Conservation (phyloP, 2,888 invertebrate species). For the Drosophila birchii region DNA sequence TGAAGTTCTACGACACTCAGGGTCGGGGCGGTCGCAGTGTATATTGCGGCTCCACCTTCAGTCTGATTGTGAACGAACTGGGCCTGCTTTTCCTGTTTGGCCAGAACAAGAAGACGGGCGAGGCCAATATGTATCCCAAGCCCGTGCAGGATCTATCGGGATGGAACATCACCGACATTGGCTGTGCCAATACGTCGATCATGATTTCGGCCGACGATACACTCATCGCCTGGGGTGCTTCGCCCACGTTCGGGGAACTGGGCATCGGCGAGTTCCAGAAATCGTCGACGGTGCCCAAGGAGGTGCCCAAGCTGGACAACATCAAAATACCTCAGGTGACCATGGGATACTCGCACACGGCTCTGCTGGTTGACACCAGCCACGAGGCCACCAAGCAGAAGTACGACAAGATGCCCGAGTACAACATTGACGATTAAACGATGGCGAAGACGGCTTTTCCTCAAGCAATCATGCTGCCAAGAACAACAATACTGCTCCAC, state of each 20-base stretch:
- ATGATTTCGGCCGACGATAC: slow-evolving; percentile 96
- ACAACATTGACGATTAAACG: slow-evolving; percentile 84
- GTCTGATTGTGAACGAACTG: slow-evolving; percentile 92
- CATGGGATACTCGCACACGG: slow-evolving; percentile 94
- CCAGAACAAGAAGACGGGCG: slow-evolving; percentile 95
- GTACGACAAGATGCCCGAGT: slow-evolving; percentile 86
- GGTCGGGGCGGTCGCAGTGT: slow-evolving; percentile 93
- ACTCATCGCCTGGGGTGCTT: slow-evolving; percentile 96
- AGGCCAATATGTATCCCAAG: slow-evolving; percentile 98
- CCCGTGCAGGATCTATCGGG: slow-evolving; percentile 96
- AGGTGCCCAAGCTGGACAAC: slow-evolving; percentile 91
- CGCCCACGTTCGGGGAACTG: slow-evolving; percentile 96
- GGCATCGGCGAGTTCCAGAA: slow-evolving; percentile 95
- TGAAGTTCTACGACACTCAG: slow-evolving; percentile 95
- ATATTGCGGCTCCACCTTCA: slow-evolving; percentile 94
- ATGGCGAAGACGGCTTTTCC: background rate
- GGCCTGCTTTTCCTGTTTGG: slow-evolving; percentile 93
- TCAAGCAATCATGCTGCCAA: slow-evolving; percentile 41
- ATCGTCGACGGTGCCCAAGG: slow-evolving; percentile 94
- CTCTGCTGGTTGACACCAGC: slow-evolving; percentile 87
- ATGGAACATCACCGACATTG: slow-evolving; percentile 94
- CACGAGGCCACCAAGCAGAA: slow-evolving; percentile 86
- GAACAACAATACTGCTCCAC: slow-evolving; percentile 73
- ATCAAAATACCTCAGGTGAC: slow-evolving; percentile 91
- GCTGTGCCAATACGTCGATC: slow-evolving; percentile 92